A percentile compares a stretch with the other conserved stretches of the same genome.
These are phyloP conservation scores for Bryconaethiops microstoma DNA, from an alignment of 2,797 vertebrate genomes.

Conservation along the genomic window DNA sequence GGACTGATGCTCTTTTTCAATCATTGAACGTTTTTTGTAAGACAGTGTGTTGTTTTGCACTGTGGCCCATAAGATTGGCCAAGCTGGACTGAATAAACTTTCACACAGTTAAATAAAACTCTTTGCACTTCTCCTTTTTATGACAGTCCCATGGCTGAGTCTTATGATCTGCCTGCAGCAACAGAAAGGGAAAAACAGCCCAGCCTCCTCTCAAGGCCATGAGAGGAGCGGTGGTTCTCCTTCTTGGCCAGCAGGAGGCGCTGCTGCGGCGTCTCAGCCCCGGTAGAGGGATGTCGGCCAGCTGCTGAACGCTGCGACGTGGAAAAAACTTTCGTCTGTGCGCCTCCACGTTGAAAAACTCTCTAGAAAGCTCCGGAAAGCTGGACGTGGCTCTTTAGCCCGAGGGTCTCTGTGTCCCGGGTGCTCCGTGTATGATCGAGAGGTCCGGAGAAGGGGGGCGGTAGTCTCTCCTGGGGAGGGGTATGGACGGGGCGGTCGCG, in stretches of 20 bases:
- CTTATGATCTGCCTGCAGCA: constrained; percentile 47
- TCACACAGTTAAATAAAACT: too few species aligned
- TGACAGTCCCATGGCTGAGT: constrained; percentile 34
- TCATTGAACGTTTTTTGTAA: too few species aligned
- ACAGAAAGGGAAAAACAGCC: neutral
- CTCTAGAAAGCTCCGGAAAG: too few species aligned
- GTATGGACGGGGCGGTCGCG: constrained; percentile 78
- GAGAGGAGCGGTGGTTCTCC: constrained; percentile 42
- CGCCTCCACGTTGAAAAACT: neutral
- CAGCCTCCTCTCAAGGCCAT: too few species aligned
- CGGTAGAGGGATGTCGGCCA: neutral
- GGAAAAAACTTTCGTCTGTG: constrained; percentile 55
- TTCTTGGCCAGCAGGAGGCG: constrained; percentile 44
- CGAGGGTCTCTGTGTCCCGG: neutral
- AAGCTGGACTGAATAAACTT: too few species aligned
- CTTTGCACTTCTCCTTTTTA: neutral
- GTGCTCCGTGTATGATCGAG: too few species aligned
- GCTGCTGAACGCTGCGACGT: constrained; percentile 60
- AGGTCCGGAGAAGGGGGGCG: too few species aligned
- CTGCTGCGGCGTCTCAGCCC: neutral
- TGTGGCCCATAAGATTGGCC: too few species aligned
- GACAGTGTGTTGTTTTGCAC: too few species aligned
- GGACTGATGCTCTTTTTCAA: too few species aligned
- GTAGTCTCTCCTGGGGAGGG: too few species aligned
- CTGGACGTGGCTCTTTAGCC: neutral